phyloP scores from a whole-genome alignment of 2,113 vertebrate species.

The Acrocephalus arundinaceus region DNA sequence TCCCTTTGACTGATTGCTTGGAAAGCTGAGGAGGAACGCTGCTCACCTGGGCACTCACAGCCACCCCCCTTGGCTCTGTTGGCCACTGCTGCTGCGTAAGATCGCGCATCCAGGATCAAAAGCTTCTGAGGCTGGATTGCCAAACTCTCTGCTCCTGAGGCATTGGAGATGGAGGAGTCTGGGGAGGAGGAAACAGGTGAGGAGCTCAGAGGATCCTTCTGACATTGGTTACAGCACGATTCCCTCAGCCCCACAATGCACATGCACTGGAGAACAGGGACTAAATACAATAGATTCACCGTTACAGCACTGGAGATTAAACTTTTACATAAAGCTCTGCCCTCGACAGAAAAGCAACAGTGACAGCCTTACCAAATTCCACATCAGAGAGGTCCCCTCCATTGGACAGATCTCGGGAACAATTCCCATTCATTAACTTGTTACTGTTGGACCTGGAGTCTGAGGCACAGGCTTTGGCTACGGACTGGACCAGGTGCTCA shows the following conservation, averaged over 20 bases:
- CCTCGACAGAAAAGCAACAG: not conserved
- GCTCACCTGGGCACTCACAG: constrained; percentile 94
- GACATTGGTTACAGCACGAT: not conserved
- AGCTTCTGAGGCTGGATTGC: constrained; percentile 89
- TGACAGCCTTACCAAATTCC: constrained; percentile 84
- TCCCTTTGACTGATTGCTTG: not conserved
- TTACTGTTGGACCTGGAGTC: constrained; percentile 77
- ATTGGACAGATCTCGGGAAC: constrained; percentile 77
- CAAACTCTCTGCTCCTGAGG: constrained; percentile 86
- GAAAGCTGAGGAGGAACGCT: not conserved
- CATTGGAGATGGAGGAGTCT: constrained; percentile 91
- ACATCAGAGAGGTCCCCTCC: constrained; percentile 87
- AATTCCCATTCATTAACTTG: constrained; percentile 78
- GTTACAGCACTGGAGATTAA: not conserved
- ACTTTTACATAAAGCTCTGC: not conserved
- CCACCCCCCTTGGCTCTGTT: constrained; percentile 98
- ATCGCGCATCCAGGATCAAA: constrained; percentile 92
- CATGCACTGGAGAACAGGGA: not conserved
- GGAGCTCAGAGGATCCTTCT: not conserved
- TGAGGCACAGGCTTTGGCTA: constrained; percentile 92
- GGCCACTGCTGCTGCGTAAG: constrained; percentile 94
- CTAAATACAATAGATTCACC: not conserved
- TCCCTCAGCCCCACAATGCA: not conserved
- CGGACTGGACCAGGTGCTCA: constrained; percentile 93
- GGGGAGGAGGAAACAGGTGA: not conserved